These are phyloP conservation scores for Hyperoplus lanceolatus DNA, from an alignment of 2,797 vertebrate genomes.

Conservation along the genomic window DNA sequence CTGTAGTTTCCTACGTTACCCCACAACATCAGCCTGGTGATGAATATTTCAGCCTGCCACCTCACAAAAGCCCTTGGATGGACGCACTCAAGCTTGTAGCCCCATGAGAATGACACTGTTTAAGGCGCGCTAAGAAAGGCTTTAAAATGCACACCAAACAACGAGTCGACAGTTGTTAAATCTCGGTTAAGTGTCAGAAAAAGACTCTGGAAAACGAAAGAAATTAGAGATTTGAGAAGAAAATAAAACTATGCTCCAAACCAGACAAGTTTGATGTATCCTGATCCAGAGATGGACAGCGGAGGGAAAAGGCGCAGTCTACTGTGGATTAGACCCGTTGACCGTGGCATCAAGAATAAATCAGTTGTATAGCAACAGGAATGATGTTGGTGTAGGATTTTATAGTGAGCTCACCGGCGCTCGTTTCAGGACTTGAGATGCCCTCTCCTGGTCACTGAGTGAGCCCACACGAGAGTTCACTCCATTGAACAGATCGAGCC, in stretches of 20 bases:
- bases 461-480: constrained; percentile 34
- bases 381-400: constrained; percentile 60
- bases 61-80: constrained; percentile 16
- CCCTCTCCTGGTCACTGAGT: constrained; percentile 82
- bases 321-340: constrained; percentile 60
- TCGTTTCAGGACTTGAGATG: constrained; percentile 70
- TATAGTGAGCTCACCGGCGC: constrained; percentile 37
- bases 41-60: constrained; percentile 36
- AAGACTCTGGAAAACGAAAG: constrained; percentile 31
- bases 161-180: constrained; percentile 67
- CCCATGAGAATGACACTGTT: constrained; percentile 41
- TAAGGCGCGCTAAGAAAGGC: constrained; percentile 27
- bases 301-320: constrained; percentile 52
- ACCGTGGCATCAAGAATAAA: constrained; percentile 72
- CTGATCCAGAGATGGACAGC: constrained; percentile 36
- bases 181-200: constrained; percentile 43
- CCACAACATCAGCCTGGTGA: constrained; percentile 54
- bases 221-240: constrained; percentile 29
- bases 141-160: constrained; percentile 33
- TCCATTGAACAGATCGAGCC: constrained; percentile 39
- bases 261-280: constrained; percentile 53
- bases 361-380: constrained; percentile 79
- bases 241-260: constrained; percentile 48
- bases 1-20: constrained; percentile 60
- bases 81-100: constrained; percentile 35